A percentile compares a stretch with the other conserved stretches of the same genome.
phyloP scores from a whole-genome alignment of 2,888 invertebrate species.

The Stenichneumon culpator region DNA sequence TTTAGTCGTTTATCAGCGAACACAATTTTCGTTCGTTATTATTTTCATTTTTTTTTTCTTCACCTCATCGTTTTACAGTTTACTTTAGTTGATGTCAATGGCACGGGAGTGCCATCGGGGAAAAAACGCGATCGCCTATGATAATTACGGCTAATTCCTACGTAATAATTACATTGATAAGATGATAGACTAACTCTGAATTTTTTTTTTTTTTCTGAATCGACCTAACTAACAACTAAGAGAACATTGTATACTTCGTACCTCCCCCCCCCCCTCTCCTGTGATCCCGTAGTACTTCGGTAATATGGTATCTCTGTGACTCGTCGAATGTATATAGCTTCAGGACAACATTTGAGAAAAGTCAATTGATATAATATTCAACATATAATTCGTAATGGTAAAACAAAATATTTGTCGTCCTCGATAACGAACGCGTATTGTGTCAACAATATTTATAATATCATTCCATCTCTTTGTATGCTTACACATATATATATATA shows the following conservation, averaged over 20 bases:
- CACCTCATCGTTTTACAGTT: constrained; percentile 54
- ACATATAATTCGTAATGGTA: constrained; percentile 52
- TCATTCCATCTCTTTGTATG: constrained; percentile 78
- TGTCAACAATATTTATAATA: constrained; percentile 83
- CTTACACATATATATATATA: neutral
- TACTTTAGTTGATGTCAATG: constrained; percentile 73
- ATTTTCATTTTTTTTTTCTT: constrained; percentile 49
- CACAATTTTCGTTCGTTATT: constrained; percentile 55
- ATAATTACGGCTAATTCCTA: constrained; percentile 72
- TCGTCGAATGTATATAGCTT: constrained; percentile 70
- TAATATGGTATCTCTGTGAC: constrained; percentile 71
- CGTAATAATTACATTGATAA: constrained; percentile 70
- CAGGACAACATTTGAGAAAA: constrained; percentile 74
- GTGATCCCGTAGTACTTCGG: constrained; percentile 48
- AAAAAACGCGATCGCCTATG: constrained; percentile 71
- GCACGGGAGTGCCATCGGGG: constrained; percentile 56
- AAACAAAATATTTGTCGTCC: constrained; percentile 60
- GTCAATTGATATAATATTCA: constrained; percentile 63
- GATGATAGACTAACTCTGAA: constrained; percentile 49
- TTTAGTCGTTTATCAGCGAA: constrained; percentile 66
- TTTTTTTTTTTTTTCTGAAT: constrained; percentile 72
- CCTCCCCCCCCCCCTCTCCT: neutral
- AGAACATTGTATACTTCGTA: constrained; percentile 56
- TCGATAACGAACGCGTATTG: constrained; percentile 77
- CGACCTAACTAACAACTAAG: constrained; percentile 76